These are phyloP conservation scores for Leptogaster cylindrica DNA, from an alignment of 2,888 invertebrate genomes.

Conservation along the genomic window DNA sequence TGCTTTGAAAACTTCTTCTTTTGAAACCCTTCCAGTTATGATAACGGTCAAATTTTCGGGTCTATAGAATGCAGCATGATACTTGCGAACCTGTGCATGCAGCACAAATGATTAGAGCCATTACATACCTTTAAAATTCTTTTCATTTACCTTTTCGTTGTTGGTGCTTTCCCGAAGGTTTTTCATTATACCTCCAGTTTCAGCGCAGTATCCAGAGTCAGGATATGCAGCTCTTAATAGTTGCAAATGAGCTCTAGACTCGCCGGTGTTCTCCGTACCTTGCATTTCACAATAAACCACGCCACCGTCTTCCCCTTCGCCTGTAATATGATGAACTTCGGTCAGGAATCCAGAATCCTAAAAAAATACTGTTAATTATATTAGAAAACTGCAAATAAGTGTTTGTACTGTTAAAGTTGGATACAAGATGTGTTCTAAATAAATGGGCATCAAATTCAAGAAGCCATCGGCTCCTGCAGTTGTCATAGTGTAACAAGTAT, in stretches of 20 bases:
- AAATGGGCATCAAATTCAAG: slow-evolving; percentile 85
- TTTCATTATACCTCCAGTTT: slow-evolving; percentile 84
- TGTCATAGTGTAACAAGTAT: slow-evolving; percentile 88
- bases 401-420: slow-evolving; percentile 75
- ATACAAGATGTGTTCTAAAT: slow-evolving; percentile 86
- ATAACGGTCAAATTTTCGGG: slow-evolving; percentile 87
- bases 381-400: slow-evolving; percentile 17
- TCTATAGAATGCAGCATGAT: slow-evolving; percentile 85
- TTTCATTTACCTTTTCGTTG: slow-evolving; percentile 73
- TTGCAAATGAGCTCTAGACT: slow-evolving; percentile 71
- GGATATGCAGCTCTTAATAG: slow-evolving; percentile 78
- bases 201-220: slow-evolving; percentile 80
- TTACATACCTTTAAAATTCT: no score
- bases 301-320: slow-evolving; percentile 87
- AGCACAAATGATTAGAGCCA: no score
- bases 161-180: slow-evolving; percentile 82
- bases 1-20: slow-evolving; percentile 75
- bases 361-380: background rate
- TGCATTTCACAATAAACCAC: slow-evolving; percentile 98
- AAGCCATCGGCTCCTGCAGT: slow-evolving; percentile 89
- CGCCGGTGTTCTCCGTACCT: slow-evolving; percentile 81
- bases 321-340: slow-evolving; percentile 91
- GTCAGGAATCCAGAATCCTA: slow-evolving; percentile 83
- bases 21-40: slow-evolving; percentile 80
- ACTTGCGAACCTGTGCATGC: slow-evolving; percentile 74